A percentile compares a stretch with the other conserved stretches of the same genome.
These are phyloP conservation scores for Adelosebastes latens DNA, from an alignment of 2,797 vertebrate species.

Conservation along the genomic window DNA sequence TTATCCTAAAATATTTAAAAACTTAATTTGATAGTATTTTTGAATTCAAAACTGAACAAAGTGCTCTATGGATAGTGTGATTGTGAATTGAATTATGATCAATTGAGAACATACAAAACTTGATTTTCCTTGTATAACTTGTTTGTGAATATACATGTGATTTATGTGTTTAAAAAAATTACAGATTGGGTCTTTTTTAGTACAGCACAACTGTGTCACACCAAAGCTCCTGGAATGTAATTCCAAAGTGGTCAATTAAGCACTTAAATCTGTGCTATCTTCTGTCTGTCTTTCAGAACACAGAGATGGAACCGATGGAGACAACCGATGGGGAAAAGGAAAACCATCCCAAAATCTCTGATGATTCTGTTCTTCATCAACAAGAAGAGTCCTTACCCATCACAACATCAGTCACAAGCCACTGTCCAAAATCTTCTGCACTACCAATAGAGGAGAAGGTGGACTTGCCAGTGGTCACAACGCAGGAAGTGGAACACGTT, in stretches of 20 bases:
- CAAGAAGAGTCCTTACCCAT: not conserved
- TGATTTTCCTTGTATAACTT: not conserved
- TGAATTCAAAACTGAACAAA: too few relatives aligned
- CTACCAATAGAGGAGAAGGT: not conserved
- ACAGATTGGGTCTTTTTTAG: not conserved
- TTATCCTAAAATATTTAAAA: too few relatives aligned
- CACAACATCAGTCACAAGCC: conserved; percentile 5
- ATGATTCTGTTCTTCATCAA: conserved; percentile 1
- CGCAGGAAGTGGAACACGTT: conserved; percentile 7
- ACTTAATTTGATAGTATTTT: too few relatives aligned
- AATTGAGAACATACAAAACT: not conserved
- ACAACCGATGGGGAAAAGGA: conserved; percentile 68
- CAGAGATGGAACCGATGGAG: conserved; percentile 68
- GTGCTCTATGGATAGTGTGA: not conserved
- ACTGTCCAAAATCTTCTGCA: not conserved
- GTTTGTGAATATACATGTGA: not conserved
- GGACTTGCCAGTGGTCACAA: not conserved
- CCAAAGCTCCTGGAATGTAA: not conserved
- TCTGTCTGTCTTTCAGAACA: conserved; percentile 77
- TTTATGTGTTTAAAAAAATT: not conserved
- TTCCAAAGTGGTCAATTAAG: not conserved
- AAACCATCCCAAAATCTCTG: not conserved
- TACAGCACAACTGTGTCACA: not conserved
- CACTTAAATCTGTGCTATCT: not conserved
- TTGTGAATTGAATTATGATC: not conserved